Conservation (phyloP, 2,113 vertebrate species). For the Hippocampus mohnikei region DNA sequence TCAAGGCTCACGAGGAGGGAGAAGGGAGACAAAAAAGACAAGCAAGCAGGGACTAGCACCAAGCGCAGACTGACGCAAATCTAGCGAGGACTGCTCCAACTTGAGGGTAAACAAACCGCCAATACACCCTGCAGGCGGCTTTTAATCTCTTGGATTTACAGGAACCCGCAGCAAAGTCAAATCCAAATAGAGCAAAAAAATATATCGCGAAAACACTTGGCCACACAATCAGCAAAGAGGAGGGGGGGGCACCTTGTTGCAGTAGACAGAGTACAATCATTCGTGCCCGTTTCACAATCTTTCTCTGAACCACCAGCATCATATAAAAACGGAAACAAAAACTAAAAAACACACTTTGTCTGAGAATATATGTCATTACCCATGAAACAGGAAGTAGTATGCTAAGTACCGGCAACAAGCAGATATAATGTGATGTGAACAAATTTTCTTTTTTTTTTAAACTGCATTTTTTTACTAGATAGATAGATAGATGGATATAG, state of each 20-base stretch:
- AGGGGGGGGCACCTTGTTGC: neutral
- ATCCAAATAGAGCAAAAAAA: neutral
- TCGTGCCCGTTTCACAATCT: no score
- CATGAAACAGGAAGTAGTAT: no score
- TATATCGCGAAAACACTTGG: neutral
- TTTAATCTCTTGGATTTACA: conserved; percentile 26
- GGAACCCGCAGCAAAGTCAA: neutral
- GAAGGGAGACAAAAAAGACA: neutral
- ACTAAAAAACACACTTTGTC: no score
- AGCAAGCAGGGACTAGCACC: conserved; percentile 64
- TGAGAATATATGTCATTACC: no score
- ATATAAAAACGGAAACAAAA: no score
- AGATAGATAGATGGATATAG: no score
- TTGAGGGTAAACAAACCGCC: neutral
- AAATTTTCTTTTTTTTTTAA: no score
- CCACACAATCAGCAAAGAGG: neutral
- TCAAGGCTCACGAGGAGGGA: conserved; percentile 17
- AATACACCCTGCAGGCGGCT: conserved; percentile 12
- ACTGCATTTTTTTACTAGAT: no score
- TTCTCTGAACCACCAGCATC: no score
- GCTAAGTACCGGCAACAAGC: no score
- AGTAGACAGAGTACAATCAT: no score
- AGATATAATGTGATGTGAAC: no score
- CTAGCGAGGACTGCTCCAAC: conserved; percentile 5
- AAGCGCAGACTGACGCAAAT: conserved; percentile 16